A percentile compares a stretch with the other conserved stretches of the same genome.
Evolutionary conservation across 2,797 vertebrate species (phyloP).

Genomic region (Esox lucius): DNA sequence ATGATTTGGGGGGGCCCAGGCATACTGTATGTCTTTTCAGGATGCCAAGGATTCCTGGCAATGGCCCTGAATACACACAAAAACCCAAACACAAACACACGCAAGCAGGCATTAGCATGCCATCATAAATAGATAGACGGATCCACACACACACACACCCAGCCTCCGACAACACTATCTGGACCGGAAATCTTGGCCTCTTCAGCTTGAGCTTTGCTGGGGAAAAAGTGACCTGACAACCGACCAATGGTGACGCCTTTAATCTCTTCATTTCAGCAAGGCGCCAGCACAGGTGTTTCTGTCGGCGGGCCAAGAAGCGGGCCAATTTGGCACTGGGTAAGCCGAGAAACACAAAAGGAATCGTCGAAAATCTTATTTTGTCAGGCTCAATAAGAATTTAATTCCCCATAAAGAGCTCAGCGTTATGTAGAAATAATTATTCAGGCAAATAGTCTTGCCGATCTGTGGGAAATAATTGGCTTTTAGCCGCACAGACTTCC

Average conservation of each 20-base stretch:
- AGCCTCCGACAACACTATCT: background rate
- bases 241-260: constrained; percentile 2
- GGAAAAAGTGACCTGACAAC: background rate
- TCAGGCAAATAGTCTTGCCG: constrained; percentile 69
- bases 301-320: constrained; percentile 39
- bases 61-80: background rate
- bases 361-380: constrained; percentile 51
- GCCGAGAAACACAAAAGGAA: constrained; percentile 46
- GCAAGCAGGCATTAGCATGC: background rate
- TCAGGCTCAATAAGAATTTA: constrained; percentile 65
- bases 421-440: constrained; percentile 67
- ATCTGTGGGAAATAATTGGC: constrained; percentile 76
- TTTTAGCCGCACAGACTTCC: constrained; percentile 73
- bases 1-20: too few relatives aligned
- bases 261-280: constrained; percentile 39
- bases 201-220: background rate
- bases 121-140: background rate
- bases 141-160: background rate
- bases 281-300: constrained; percentile 48
- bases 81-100: background rate
- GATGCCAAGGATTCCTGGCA: too few relatives aligned
- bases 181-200: background rate
- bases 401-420: constrained; percentile 62
- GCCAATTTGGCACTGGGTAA: constrained; percentile 42
- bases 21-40: too few relatives aligned